A percentile compares a stretch with the other conserved stretches of the same genome.
phyloP scores from a whole-genome alignment of 2,113 vertebrate species.

The Helogale parvula region DNA sequence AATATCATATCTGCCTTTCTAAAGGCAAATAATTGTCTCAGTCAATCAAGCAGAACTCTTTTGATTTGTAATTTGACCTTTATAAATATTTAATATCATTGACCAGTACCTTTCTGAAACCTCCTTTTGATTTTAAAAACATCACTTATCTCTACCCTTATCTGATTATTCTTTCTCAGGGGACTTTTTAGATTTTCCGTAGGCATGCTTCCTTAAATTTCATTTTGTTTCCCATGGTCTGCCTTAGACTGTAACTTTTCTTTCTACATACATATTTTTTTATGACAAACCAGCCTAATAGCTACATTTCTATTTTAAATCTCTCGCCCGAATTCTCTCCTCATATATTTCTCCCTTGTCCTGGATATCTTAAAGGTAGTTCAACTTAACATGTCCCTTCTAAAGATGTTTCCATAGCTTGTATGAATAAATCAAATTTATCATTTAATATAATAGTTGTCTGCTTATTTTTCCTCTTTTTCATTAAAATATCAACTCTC shows the following conservation, averaged over 20 bases:
- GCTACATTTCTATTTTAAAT: neutral
- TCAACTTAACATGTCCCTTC: neutral
- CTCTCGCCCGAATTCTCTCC: too few relatives aligned
- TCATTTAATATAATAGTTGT: neutral
- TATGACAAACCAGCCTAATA: neutral
- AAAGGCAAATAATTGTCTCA: slow-evolving; percentile 8
- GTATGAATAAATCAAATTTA: neutral
- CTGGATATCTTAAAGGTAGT: too few relatives aligned
- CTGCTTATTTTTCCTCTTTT: neutral
- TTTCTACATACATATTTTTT: neutral
- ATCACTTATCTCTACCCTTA: neutral
- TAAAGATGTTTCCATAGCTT: neutral
- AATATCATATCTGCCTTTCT: neutral
- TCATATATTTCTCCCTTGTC: neutral
- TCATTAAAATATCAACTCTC: neutral
- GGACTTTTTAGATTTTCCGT: neutral
- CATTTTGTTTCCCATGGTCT: neutral
- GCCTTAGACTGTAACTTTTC: neutral
- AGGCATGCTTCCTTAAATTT: neutral
- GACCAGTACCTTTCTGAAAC: neutral
- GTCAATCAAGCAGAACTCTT: neutral
- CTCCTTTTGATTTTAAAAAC: neutral
- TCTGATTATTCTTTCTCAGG: neutral
- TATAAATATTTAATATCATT: neutral
- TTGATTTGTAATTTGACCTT: neutral